A percentile compares a stretch with the other conserved stretches of the same genome.
These are phyloP conservation scores for Ariolimax columbianus DNA, from an alignment of 2,888 invertebrate genomes.

Conservation along the genomic window DNA sequence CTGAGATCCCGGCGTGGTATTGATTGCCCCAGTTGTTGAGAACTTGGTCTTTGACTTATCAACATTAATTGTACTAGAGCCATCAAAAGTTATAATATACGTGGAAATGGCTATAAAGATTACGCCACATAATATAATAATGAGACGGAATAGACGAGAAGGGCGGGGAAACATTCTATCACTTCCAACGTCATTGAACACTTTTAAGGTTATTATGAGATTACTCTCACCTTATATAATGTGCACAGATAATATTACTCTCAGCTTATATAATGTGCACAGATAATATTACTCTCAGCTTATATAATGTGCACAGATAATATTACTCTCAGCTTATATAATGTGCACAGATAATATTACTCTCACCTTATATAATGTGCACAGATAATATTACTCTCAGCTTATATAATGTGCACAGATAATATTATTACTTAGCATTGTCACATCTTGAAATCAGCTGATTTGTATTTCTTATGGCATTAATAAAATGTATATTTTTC, in stretches of 20 bases:
- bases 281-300: no score
- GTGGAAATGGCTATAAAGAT: conserved; percentile 28
- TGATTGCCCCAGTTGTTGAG: background rate
- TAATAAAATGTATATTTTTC: no score
- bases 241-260: background rate
- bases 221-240: background rate
- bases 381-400: no score
- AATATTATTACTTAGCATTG: no score
- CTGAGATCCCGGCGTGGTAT: background rate
- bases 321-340: no score
- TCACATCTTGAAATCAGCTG: no score
- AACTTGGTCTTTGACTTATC: background rate
- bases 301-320: no score
- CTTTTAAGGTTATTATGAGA: background rate
- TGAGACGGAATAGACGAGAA: conserved; percentile 45
- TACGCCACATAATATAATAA: conserved; percentile 30
- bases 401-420: no score
- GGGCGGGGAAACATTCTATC: conserved; percentile 54
- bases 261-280: no score
- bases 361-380: no score
- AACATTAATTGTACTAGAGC: background rate
- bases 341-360: no score
- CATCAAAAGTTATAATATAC: conserved; percentile 3
- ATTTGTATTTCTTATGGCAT: no score
- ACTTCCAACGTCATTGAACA: background rate